Conservation (phyloP, 2,888 invertebrate genomes). For the Chymomyza procnemis region DNA sequence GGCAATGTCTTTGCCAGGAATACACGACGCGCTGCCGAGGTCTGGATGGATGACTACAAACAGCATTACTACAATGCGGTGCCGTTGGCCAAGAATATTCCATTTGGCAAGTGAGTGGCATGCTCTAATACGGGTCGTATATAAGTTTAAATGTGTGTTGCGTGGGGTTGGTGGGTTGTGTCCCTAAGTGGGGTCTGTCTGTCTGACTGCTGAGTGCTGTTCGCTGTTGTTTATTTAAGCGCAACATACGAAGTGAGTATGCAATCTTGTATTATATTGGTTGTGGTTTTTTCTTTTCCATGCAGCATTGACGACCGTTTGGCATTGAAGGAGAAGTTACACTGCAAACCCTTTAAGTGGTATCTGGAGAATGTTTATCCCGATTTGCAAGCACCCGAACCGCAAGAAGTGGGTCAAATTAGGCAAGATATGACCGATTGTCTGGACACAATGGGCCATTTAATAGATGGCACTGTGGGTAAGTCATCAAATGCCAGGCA, state of each 20-base stretch:
- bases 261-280: neutral
- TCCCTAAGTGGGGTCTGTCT: conserved; percentile 6
- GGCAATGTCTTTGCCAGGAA: conserved; percentile 98
- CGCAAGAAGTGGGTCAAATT: conserved; percentile 82
- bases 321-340: conserved; percentile 86
- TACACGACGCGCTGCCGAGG: conserved; percentile 97
- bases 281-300: conserved; percentile 1
- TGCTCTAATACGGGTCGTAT: neutral
- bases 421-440: conserved; percentile 89
- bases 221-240: neutral
- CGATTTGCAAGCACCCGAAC: conserved; percentile 87
- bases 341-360: conserved; percentile 97
- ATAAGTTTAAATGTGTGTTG: conserved; percentile 4
- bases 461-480: conserved; percentile 90
- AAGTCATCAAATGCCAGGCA: conserved; percentile 59
- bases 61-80: conserved; percentile 96
- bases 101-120: conserved; percentile 88
- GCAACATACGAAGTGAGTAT: neutral
- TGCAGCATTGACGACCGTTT: conserved; percentile 90
- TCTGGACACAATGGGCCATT: conserved; percentile 95
- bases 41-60: conserved; percentile 99
- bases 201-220: neutral
- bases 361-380: conserved; percentile 96
- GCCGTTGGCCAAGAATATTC: conserved; percentile 91
- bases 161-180: conserved; percentile 18